phyloP scores from a whole-genome alignment of 1,140 invertebrate genomes.

The Nautilus pompilius region DNA sequence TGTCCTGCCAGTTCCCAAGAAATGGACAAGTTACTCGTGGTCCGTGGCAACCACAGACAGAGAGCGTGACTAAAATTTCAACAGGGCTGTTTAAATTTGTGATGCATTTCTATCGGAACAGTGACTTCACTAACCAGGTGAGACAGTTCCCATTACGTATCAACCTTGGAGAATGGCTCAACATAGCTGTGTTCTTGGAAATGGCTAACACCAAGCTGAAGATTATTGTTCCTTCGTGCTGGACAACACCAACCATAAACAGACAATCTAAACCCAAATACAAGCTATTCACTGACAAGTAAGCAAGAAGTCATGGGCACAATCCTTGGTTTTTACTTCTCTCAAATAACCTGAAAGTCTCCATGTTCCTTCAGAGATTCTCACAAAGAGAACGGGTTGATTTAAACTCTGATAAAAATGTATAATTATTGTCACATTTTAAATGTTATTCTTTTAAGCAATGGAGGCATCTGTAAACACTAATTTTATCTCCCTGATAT shows the following conservation, averaged over 20 bases:
- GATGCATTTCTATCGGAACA: conserved; percentile 18
- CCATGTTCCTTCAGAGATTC: too few species aligned
- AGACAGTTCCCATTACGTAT: conserved; percentile 20
- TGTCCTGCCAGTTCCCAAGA: conserved; percentile 29
- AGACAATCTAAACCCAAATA: conserved; percentile 16
- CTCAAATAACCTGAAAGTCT: background rate
- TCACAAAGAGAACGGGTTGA: background rate
- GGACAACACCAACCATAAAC: conserved; percentile 23
- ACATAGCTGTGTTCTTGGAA: conserved; percentile 32
- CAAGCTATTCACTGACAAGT: conserved; percentile 34
- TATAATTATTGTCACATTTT: background rate
- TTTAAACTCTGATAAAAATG: background rate
- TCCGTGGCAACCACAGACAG: conserved; percentile 20
- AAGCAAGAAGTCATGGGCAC: background rate
- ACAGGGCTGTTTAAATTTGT: conserved; percentile 23
- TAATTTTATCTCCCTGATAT: background rate
- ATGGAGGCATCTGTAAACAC: background rate
- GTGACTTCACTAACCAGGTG: conserved; percentile 20
- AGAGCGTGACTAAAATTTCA: conserved; percentile 30
- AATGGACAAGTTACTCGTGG: conserved; percentile 7
- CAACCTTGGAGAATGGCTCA: conserved; percentile 36
- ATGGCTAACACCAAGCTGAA: conserved; percentile 28
- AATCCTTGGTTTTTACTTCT: background rate
- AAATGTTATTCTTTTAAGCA: background rate
- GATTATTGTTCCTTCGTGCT: conserved; percentile 35